A percentile compares a stretch with the other conserved stretches of the same genome.
Conservation (phyloP, 2,888 invertebrate species). For the Spisula solida region DNA sequence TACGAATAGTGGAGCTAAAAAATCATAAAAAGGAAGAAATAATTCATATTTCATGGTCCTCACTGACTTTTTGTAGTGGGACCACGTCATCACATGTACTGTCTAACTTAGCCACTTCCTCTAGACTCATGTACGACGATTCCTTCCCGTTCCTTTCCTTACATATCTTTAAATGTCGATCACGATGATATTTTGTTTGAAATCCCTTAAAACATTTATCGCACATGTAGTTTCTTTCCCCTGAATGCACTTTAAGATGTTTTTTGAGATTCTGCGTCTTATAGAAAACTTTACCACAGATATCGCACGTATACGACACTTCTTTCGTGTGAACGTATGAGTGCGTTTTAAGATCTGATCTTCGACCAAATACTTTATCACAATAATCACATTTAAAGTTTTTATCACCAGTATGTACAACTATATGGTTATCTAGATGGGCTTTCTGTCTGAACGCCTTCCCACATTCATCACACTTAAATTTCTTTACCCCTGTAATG, state of each 20-base stretch:
- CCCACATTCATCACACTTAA: slow-evolving; percentile 80
- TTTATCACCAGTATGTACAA: slow-evolving; percentile 82
- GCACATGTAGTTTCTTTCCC: slow-evolving; percentile 80
- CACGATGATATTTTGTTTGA: slow-evolving; percentile 81
- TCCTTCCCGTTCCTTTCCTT: slow-evolving; percentile 72
- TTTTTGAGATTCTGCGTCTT: slow-evolving; percentile 81
- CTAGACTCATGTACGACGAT: slow-evolving; percentile 66
- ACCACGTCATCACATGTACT: slow-evolving; percentile 66
- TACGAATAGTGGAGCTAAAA: no score
- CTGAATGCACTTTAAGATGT: slow-evolving; percentile 82
- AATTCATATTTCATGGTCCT: slow-evolving; percentile 36
- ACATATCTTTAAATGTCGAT: slow-evolving; percentile 81
- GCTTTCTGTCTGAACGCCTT: slow-evolving; percentile 84
- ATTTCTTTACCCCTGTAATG: slow-evolving; percentile 78
- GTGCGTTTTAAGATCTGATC: slow-evolving; percentile 81
- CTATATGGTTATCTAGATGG: slow-evolving; percentile 81
- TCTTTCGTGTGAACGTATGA: slow-evolving; percentile 83
- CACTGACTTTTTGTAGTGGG: slow-evolving; percentile 60
- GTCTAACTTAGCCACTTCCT: slow-evolving; percentile 66
- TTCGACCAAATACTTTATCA: slow-evolving; percentile 79
- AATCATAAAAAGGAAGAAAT: no score
- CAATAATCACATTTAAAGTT: slow-evolving; percentile 81
- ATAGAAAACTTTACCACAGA: slow-evolving; percentile 82
- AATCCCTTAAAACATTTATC: slow-evolving; percentile 80
- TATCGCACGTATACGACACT: slow-evolving; percentile 75